Percentiles rank a stretch among this genome's conserved stretches.
These are phyloP conservation scores for Elgaria multicarinata DNA, from an alignment of 2,113 vertebrate genomes.

Conservation along the genomic window DNA sequence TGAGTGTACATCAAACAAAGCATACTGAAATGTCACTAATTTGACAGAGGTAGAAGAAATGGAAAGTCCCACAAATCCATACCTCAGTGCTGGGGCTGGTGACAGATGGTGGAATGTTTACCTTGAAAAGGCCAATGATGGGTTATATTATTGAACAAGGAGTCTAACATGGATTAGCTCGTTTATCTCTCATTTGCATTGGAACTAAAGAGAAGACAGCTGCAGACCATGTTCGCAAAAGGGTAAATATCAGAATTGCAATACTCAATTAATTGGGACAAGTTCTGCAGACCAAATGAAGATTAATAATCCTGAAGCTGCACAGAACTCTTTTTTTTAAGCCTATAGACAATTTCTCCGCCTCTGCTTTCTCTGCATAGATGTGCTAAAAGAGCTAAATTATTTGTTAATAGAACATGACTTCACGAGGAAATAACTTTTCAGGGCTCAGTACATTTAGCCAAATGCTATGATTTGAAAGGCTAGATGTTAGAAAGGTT, in stretches of 20 bases:
- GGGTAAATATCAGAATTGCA: slow-evolving; percentile 36
- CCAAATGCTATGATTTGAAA: not conserved
- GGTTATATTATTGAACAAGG: slow-evolving; percentile 40
- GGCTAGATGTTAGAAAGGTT: not conserved
- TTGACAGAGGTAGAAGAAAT: slow-evolving; percentile 62
- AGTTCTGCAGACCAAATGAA: slow-evolving; percentile 21
- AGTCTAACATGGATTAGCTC: slow-evolving; percentile 43
- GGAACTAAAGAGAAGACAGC: slow-evolving; percentile 47
- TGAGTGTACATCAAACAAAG: slow-evolving; percentile 37
- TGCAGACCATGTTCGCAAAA: slow-evolving; percentile 37
- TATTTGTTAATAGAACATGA: not conserved
- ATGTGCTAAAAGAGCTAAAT: not conserved
- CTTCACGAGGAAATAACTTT: slow-evolving; percentile 1
- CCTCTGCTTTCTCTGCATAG: not conserved
- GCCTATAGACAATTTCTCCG: not conserved
- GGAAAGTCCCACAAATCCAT: slow-evolving; percentile 51
- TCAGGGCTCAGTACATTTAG: not conserved
- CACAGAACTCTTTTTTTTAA: not conserved
- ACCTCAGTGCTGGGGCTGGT: slow-evolving; percentile 32
- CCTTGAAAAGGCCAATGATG: slow-evolving; percentile 50
- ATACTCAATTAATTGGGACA: not conserved
- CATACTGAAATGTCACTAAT: slow-evolving; percentile 46
- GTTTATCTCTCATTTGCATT: slow-evolving; percentile 42
- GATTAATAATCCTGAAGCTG: not conserved
- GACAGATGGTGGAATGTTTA: slow-evolving; percentile 62